Conservation (phyloP, 1,140 invertebrate species). For the Platorchestia sp. region DNA sequence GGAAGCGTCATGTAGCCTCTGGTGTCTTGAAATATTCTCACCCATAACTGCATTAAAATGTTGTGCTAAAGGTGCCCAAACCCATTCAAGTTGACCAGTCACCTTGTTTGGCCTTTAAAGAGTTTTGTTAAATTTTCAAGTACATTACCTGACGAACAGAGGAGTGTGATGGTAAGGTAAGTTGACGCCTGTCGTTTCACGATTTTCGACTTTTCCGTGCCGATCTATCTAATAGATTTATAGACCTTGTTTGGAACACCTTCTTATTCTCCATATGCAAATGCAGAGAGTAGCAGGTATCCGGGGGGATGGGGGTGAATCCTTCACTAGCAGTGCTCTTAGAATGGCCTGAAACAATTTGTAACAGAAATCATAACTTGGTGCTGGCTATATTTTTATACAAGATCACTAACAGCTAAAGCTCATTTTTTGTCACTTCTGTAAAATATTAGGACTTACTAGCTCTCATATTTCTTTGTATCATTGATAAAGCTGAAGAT, state of each 20-base stretch:
- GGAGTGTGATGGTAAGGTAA: no score
- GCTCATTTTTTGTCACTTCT: not conserved
- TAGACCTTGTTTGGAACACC: no score
- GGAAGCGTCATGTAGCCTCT: constrained; percentile 36
- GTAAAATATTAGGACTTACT: not conserved
- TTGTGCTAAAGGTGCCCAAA: no score
- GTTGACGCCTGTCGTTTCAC: no score
- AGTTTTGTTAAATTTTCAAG: no score
- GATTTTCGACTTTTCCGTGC: no score
- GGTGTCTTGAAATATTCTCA: constrained; percentile 49
- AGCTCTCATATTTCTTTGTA: not conserved
- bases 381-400: not conserved
- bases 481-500: not conserved
- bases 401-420: not conserved
- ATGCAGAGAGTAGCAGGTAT: not conserved
- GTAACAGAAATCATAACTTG: not conserved
- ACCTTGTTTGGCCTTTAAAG: no score
- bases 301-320: not conserved
- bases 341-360: not conserved
- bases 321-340: not conserved
- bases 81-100: no score
- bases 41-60: no score
- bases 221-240: no score
- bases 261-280: not conserved
- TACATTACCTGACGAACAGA: no score